Evolutionary conservation across 2,113 vertebrate genomes (phyloP), one percentile per base, ranked within the genome.

Genomic region (Callipepla californica): DNA sequence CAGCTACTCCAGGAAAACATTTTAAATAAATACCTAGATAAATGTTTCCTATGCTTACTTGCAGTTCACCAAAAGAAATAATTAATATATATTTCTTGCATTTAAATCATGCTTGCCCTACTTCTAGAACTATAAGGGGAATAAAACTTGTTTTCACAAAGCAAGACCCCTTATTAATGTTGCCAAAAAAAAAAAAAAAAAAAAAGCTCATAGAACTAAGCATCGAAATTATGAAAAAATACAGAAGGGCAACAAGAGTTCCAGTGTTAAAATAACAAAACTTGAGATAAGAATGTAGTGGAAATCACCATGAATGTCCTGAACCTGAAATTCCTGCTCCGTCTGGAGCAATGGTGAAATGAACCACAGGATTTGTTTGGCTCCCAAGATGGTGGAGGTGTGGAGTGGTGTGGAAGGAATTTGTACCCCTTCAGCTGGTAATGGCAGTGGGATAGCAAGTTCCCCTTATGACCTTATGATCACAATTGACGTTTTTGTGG

Each of bases 41-140:
- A 65, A 91, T 63, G 13, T 86, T 94, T 94, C 76, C 44, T 90
- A 65, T 89, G 79, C 72, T 91, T 79, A 81, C 74, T 92, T 80
- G 75, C 61, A 50, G 21, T 81, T 94, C 75, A 83, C 75, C 28
- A 87, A 63, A 93, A 91, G n/a, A 93, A 93, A 90, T 89, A 90
- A 92, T 96, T 96, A 90, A 93, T 95, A 66, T 51, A 87, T 82
- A 77, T 81, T 93, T 89, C 84, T 90, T 96, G 92, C 89, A 93
- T 95, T 91, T 95, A 94, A 96, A 96, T 96, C 72, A 94, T 75
- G 68, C 79, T 88, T 94, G 89, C 79, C 93, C 96, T 96, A 96
- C 81, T 94, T 95, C 79, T 57, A 66, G 87, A 96, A 93, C 89
- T 94, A 95, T 50, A 92, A 92, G 68, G 92, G 91, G 91, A 96